Base-by-base conservation (phyloP, 2,888 invertebrate genomes). In the Ophion costatus region DNA sequence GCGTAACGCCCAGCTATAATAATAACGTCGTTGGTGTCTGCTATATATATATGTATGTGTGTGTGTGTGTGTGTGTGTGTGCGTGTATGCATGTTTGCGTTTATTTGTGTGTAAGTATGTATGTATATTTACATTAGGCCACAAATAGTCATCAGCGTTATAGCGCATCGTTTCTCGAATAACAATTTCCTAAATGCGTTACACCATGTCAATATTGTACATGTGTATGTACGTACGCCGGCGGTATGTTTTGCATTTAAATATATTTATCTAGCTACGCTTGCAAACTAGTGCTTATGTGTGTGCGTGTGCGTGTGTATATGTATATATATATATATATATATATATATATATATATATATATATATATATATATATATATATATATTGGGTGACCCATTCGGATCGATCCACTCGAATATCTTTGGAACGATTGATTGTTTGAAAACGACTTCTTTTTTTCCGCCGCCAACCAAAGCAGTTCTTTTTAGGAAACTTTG, bases 61-160 rank as follows among this genome's bases (percentile, higher is more conserved):
- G 4, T 29, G 4, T 29, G 4, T 29, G 4, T 29, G 2, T 29
- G 2, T 24, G 24, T 24, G 24, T 24, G 24, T 24, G 0, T 29
- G 29, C 6, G 42, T 11, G 0, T 42, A 1, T 42, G 10, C 9
- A 11, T 42, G 10, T 42, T 11, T 1, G 42, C 1, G 11, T 42
- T 42, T 42, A 9, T 10, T 10, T 42, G 6, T 10, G 42, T 63
- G 24, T 63, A 22, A 14, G 51, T 67, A 71, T 64, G 38, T 79
- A 56, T 73, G 66, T 76, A 61, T 73, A 83, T 29, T 29, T 29
- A 29, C 83, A 83, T 82, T 82, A 82, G 78, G 82, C 78, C 83
- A 83, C 79, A 79, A 73, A 83, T 51, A 79, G 74, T 80, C 80
- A 74, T 67, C 74, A 77, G 64, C 66, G 29, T 76, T 38, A 67